Conservation (phyloP, 2,888 invertebrate species). For the Drosophila conformis region DNA sequence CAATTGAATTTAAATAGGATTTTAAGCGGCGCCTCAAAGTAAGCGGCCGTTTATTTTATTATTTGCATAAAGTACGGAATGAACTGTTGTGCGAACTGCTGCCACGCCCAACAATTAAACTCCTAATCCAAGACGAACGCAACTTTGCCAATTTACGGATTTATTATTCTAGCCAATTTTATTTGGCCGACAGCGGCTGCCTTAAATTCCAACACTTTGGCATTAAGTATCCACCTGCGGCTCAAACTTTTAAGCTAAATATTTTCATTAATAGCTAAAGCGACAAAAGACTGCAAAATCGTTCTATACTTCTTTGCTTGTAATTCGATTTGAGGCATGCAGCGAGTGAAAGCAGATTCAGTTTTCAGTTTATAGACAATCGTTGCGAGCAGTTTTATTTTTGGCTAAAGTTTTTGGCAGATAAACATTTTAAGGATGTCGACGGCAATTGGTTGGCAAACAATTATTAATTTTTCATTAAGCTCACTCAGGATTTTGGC, state of each 20-base stretch:
- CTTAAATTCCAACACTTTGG: slow-evolving; percentile 48
- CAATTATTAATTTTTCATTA: slow-evolving; percentile 74
- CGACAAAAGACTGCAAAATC: slow-evolving; percentile 11
- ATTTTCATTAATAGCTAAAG: slow-evolving; percentile 59
- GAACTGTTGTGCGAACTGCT: slow-evolving; percentile 5
- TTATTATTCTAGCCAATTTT: slow-evolving; percentile 71
- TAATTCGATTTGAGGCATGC: slow-evolving; percentile 64
- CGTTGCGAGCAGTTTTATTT: slow-evolving; percentile 9
- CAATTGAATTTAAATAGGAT: slow-evolving; percentile 74
- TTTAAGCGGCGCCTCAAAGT: slow-evolving; percentile 42
- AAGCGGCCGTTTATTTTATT: slow-evolving; percentile 65
- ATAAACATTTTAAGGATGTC: slow-evolving; percentile 53
- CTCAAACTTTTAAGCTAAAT: slow-evolving; percentile 61
- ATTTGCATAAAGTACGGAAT: slow-evolving; percentile 56
- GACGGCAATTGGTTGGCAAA: slow-evolving; percentile 64
- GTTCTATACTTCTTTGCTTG: slow-evolving; percentile 58
- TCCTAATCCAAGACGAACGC: slow-evolving; percentile 26
- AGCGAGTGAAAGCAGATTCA: slow-evolving; percentile 6
- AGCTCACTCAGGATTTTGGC: slow-evolving; percentile 17
- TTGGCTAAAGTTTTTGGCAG: slow-evolving; percentile 29
- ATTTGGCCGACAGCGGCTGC: slow-evolving; percentile 49
- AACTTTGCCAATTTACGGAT: slow-evolving; percentile 80
- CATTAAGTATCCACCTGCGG: slow-evolving; percentile 69
- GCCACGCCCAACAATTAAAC: slow-evolving; percentile 44
- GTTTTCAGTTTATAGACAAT: slow-evolving; percentile 7